Conservation (phyloP, 2,888 invertebrate genomes). For the Sinelater perroti region DNA sequence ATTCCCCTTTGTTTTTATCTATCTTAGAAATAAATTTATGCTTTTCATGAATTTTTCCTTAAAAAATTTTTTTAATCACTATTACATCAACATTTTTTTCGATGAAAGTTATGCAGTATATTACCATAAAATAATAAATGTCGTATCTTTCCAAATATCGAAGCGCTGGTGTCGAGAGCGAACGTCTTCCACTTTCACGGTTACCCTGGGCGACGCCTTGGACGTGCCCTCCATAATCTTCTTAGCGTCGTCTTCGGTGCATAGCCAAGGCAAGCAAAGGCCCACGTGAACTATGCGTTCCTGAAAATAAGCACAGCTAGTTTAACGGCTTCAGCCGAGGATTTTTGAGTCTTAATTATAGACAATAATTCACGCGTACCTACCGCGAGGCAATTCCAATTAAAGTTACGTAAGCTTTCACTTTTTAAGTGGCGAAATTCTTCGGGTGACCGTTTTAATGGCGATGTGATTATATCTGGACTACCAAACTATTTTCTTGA, state of each 20-base stretch:
- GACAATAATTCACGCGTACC: too few species aligned
- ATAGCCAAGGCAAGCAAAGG: conserved; percentile 77
- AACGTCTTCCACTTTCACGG: conserved; percentile 70
- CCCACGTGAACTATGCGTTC: conserved; percentile 77
- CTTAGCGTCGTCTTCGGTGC: conserved; percentile 70
- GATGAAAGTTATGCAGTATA: not conserved
- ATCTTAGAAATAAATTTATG: too few species aligned
- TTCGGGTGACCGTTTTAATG: too few species aligned
- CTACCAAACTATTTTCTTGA: too few species aligned
- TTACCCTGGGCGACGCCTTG: conserved; percentile 62
- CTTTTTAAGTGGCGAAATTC: conserved; percentile 1
- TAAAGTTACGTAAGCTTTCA: conserved; percentile 11
- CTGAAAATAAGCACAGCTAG: conserved; percentile 58
- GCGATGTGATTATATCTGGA: too few species aligned
- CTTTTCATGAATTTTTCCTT: too few species aligned
- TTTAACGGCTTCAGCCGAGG: too few species aligned
- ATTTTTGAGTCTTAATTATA: too few species aligned
- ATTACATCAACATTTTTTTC: too few species aligned
- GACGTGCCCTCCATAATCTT: conserved; percentile 65
- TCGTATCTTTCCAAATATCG: conserved; percentile 71
- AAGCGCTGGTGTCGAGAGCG: conserved; percentile 74
- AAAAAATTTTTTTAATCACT: too few species aligned
- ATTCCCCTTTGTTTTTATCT: too few species aligned
- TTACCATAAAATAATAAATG: conserved; percentile 77
- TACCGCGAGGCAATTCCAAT: too few species aligned